Conservation (phyloP, 1,140 invertebrate genomes). For the Sycobia sp. region DNA sequence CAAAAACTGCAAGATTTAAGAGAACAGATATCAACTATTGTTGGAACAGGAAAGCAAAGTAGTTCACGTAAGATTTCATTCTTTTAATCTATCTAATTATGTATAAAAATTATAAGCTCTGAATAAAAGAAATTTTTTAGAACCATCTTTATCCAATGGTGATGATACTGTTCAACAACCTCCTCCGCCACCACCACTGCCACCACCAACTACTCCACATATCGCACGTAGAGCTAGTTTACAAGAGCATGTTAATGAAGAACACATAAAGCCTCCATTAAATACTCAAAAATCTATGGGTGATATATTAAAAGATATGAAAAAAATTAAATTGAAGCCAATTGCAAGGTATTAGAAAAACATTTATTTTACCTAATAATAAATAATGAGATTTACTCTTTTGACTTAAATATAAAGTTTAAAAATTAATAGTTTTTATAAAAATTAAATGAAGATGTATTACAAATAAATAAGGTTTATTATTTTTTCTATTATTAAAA, state of each 20-base stretch:
- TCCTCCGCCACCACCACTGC: constrained; percentile 50
- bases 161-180: constrained; percentile 38
- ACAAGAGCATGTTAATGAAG: constrained; percentile 56
- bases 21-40: constrained; percentile 57
- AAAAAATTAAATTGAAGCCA: constrained; percentile 55
- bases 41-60: constrained; percentile 50
- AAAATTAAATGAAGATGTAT: neutral
- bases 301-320: constrained; percentile 54
- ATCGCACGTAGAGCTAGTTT: constrained; percentile 58
- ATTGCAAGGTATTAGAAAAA: constrained; percentile 47
- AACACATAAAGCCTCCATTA: constrained; percentile 49
- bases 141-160: constrained; percentile 47
- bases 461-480: too few relatives aligned
- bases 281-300: constrained; percentile 53
- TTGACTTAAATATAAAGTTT: too few relatives aligned
- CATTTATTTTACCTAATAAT: neutral
- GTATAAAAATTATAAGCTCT: neutral
- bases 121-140: constrained; percentile 26
- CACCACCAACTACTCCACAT: constrained; percentile 57
- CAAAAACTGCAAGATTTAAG: constrained; percentile 58
- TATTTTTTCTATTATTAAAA: too few relatives aligned
- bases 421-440: neutral
- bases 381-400: too few relatives aligned
- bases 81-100: neutral
- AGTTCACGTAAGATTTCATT: constrained; percentile 17